Base-by-base conservation (phyloP, 2,888 invertebrate species). In the Coleophora flavipennella region DNA sequence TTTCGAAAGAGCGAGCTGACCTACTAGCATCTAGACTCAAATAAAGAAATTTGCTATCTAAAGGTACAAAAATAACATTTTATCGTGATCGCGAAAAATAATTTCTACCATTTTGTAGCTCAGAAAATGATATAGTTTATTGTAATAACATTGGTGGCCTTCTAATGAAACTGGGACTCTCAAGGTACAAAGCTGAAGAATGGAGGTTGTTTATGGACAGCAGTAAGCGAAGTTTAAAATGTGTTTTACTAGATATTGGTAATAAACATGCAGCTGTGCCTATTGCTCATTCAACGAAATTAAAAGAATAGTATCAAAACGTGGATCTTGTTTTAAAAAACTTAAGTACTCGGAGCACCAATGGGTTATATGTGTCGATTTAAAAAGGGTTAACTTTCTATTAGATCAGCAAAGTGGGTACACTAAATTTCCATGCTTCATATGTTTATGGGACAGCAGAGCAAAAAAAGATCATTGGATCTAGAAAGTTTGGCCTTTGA, bases 391-490 rank as follows among this genome's bases (percentile, higher is more conserved):
- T n/a, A 44, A 42, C 35, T 27, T 44, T 43, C 28, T 45, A 8
- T 12, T 46, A 11, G 46, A 41, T 9, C 46, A 43, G 38, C 43
- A 43, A 38, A 33, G 40, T 25, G 38, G 40, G 8, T 41, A 35
- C 25, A 44, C 41, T n/a, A 44, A 44, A 29, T 45, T 35, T 11
- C 43, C 45, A 14, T 40, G 44, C 28, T 46, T 42, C 13, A 32
- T 44, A n/a, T 44, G 42, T 41, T 31, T 46, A 10, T 46, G 44
- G 37, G 46, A 46, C 36, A 48, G 41, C 35, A 27, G 43, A 29
- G 43, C 29, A 12, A 45, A 45, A 36, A 11, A 35, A 35, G 31
- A 39, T 8, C 38, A 44, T 29, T 43, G 44, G 42, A 13, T 27
- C 27, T 14, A 29, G 25, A 27, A 35, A 27, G 11, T 8, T 35